Conservation (phyloP, 1,140 invertebrate genomes). For the Drosophila ogumai region DNA sequence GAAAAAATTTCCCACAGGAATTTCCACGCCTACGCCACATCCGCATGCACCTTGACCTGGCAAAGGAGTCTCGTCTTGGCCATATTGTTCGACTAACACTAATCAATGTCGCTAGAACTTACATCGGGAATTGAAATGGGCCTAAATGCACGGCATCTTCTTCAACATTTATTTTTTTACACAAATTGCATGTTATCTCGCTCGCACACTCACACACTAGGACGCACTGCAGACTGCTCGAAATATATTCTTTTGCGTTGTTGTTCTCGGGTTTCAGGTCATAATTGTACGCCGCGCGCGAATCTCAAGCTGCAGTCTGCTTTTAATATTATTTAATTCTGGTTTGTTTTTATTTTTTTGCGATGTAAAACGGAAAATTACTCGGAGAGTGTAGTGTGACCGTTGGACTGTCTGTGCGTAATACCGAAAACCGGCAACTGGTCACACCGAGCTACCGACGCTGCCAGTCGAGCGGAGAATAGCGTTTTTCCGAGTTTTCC, state of each 20-base stretch:
- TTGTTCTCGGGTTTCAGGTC: slow-evolving; percentile 6
- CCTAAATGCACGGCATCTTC: slow-evolving; percentile 26
- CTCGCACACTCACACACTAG: slow-evolving; percentile 10
- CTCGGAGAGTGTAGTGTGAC: slow-evolving; percentile 1
- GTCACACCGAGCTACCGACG: background rate
- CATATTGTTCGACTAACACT: background rate
- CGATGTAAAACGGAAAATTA: slow-evolving; percentile 32
- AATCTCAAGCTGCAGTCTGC: background rate
- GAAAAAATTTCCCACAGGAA: slow-evolving; percentile 51
- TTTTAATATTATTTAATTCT: slow-evolving; percentile 19
- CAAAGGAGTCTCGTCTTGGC: background rate
- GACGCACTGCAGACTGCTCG: slow-evolving; percentile 15
- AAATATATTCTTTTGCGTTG: slow-evolving; percentile 36
- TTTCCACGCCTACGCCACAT: slow-evolving; percentile 48
- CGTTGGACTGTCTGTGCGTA: background rate
- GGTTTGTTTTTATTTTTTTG: slow-evolving; percentile 38
- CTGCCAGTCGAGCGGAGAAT: background rate
- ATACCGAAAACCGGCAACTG: background rate
- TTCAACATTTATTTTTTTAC: slow-evolving; percentile 30
- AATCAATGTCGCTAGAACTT: slow-evolving; percentile 1
- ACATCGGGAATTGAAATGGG: slow-evolving; percentile 4
- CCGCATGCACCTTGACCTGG: slow-evolving; percentile 23
- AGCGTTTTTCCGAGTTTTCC: background rate
- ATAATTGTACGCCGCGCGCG: background rate
- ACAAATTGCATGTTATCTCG: slow-evolving; percentile 31